Conservation (phyloP, 1,140 invertebrate genomes). For the Yoshiicerus persimilis region DNA sequence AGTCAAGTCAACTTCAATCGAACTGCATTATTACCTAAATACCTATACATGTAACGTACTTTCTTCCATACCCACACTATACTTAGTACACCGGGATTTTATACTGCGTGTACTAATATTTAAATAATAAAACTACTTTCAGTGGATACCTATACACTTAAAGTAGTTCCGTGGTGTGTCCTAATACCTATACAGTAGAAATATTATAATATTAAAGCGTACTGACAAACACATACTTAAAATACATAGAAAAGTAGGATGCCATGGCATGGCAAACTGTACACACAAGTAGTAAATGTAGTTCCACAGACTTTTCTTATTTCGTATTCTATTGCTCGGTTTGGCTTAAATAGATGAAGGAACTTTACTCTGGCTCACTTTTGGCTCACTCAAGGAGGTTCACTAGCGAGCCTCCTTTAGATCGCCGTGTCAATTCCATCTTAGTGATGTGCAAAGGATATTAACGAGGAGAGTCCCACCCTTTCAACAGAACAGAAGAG, state of each 20-base stretch:
- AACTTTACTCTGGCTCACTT: neutral
- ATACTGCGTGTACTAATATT: no score
- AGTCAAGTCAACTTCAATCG: neutral
- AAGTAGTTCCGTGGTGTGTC: neutral
- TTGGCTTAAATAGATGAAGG: neutral
- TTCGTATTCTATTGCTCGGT: neutral
- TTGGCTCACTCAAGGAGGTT: no score
- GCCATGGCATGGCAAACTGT: no score
- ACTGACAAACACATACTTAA: no score
- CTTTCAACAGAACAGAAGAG: neutral
- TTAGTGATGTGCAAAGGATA: slow-evolving; percentile 11
- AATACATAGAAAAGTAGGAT: no score
- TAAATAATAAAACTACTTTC: neutral
- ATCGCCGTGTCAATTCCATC: slow-evolving; percentile 20
- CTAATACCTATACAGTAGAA: neutral
- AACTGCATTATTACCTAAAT: neutral
- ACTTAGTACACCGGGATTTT: neutral
- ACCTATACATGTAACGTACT: neutral
- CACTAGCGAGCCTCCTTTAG: neutral
- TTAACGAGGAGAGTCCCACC: slow-evolving; percentile 4
- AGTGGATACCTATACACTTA: neutral
- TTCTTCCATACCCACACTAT: neutral
- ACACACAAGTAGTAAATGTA: neutral
- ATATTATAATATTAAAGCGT: neutral
- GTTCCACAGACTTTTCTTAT: neutral